Evolutionary conservation across 1,140 invertebrate species (phyloP), one percentile per base, ranked within the genome.

Genomic region (Arion vulgaris): DNA sequence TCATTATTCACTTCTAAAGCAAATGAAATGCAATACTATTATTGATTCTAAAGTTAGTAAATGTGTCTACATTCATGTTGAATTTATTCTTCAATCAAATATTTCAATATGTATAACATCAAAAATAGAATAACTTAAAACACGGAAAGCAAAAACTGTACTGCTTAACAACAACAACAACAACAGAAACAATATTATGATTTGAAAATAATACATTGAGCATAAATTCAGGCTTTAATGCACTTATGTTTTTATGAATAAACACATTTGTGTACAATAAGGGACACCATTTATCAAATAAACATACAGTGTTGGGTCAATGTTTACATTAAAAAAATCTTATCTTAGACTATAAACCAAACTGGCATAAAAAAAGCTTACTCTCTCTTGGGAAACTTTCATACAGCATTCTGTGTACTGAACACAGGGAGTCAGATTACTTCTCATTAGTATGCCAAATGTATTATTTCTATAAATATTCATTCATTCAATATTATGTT

Each of bases 201-300:
- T 45, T 45, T 45, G 9, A n/a, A 57, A 57, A n/a, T 57, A 57
- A 2, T 57, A 57, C 53, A 19, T 57, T 57, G 53, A 57, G 53
- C 53, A 57, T 57, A 57, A 57, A 57, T 57, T 57, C 28, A 66
- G 62, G 62, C 11, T 34, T 66, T 66, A 66, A 66, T 66, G n/a
- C 28, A 66, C 19, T 23, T 17, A 66, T 2, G 2, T 66, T 66
- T 23, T 32, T 7, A 32, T 66, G 17, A 66, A 32, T 66, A 66
- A 66, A 49, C 19, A 49, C 19, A 49, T 49, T 57, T 11, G 2
- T 23, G 53, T 34, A 66, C 62, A 66, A 32, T 32, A 57, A 57
- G 23, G 19, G 11, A 9, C 2, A 32, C 19, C 7, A 2, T 32
- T 66, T 34, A 66, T 15, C 28, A 66, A 32, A 66, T 57, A 57